A percentile compares a stretch with the other conserved stretches of the same genome.
Conservation (phyloP, 2,113 vertebrate genomes). For the Spermophilus dauricus region DNA sequence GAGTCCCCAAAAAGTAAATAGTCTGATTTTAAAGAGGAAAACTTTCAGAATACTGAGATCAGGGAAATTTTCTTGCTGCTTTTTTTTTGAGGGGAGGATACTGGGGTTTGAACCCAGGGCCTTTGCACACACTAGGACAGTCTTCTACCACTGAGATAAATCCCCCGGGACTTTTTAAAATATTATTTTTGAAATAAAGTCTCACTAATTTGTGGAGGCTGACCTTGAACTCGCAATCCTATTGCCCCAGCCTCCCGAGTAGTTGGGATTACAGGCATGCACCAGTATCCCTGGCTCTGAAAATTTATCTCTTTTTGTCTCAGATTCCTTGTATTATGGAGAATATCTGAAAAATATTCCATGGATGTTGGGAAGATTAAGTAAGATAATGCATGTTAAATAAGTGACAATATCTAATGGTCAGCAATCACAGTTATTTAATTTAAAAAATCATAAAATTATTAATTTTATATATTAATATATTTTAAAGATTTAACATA, state of each 20-base stretch:
- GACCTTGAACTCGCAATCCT: background rate
- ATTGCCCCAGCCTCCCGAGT: background rate
- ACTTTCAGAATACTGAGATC: background rate
- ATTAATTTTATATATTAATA: background rate
- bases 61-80: background rate
- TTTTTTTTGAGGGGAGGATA: background rate
- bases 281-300: background rate
- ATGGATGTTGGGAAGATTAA: background rate
- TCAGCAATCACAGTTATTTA: background rate
- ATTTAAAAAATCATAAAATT: background rate
- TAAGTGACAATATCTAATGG: background rate
- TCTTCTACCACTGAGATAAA: background rate
- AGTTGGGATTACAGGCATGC: background rate
- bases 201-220: background rate
- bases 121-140: background rate
- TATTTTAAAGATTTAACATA: constrained; percentile 27
- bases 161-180: background rate
- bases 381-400: background rate
- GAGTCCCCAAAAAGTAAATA: background rate
- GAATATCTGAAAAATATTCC: background rate
- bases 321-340: background rate
- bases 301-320: background rate
- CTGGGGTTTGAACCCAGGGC: too few relatives aligned
- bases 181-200: background rate
- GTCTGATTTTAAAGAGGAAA: background rate